phyloP scores from a whole-genome alignment of 2,113 vertebrate genomes.

The Semicossyphus pulcher region DNA sequence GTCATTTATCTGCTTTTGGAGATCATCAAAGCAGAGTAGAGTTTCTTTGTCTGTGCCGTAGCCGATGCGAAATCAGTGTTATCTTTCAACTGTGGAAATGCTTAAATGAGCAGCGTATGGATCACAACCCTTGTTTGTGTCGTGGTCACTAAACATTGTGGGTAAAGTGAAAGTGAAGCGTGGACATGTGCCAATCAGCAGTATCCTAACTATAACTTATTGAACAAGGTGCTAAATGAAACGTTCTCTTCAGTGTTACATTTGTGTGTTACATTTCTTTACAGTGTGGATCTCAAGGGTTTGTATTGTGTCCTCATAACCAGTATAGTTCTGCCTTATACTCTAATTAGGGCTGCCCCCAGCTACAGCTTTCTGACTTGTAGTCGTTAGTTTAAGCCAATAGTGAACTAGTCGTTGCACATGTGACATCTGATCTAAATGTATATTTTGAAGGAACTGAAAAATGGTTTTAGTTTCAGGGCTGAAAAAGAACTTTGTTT shows the following conservation, averaged over 20 bases:
- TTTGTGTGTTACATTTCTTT: constrained; percentile 43
- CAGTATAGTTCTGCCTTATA: constrained; percentile 50
- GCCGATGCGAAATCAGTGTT: constrained; percentile 29
- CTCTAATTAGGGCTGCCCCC: neutral
- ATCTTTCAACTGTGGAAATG: constrained; percentile 35
- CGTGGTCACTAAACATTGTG: constrained; percentile 24
- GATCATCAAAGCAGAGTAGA: constrained; percentile 48
- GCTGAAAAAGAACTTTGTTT: too few relatives aligned
- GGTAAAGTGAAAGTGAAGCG: constrained; percentile 21
- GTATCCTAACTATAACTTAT: constrained; percentile 56
- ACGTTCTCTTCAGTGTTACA: constrained; percentile 55
- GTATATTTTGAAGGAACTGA: too few relatives aligned
- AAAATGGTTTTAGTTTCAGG: too few relatives aligned
- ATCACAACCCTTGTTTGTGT: constrained; percentile 13
- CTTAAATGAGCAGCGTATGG: constrained; percentile 30
- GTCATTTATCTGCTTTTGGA: constrained; percentile 44
- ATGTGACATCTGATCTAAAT: too few relatives aligned
- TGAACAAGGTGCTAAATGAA: constrained; percentile 77
- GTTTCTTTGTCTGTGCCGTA: constrained; percentile 52
- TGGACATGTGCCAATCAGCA: constrained; percentile 33
- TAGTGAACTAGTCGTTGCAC: too few relatives aligned
- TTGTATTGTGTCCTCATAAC: constrained; percentile 41
- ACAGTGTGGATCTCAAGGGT: constrained; percentile 26
- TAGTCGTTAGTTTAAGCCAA: too few relatives aligned
- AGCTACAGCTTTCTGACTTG: too few relatives aligned